phyloP scores from a whole-genome alignment of 1,140 invertebrate species.

The Calephelis nemesis region DNA sequence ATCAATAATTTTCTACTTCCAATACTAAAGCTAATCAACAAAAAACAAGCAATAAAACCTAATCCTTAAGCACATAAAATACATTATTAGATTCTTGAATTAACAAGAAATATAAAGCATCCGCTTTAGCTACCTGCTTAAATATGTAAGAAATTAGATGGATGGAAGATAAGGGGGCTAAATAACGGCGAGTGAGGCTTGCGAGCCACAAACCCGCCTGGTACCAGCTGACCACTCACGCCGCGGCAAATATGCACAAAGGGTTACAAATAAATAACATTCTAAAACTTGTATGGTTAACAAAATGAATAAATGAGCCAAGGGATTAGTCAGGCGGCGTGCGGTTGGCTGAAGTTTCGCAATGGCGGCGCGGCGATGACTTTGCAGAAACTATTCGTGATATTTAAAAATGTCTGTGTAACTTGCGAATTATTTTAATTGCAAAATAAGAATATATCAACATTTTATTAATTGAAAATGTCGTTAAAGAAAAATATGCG shows the following conservation, averaged over 20 bases:
- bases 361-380: conserved; percentile 63
- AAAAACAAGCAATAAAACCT: no score
- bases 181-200: conserved; percentile 1
- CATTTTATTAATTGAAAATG: no score
- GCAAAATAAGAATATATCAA: no score
- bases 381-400: conserved; percentile 41
- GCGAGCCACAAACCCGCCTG: conserved; percentile 5
- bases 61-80: neutral
- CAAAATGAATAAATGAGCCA: conserved; percentile 55
- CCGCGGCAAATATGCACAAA: conserved; percentile 26
- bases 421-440: no score
- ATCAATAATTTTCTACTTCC: no score
- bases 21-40: no score
- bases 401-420: conserved; percentile 3
- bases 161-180: conserved; percentile 7
- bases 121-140: conserved; percentile 8
- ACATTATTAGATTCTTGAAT: neutral
- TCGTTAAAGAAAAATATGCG: no score
- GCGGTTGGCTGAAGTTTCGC: conserved; percentile 46
- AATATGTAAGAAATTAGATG: conserved; percentile 14
- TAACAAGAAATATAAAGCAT: neutral
- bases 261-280: conserved; percentile 48
- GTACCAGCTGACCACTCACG: conserved; percentile 24
- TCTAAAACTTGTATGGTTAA: conserved; percentile 46
- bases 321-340: conserved; percentile 52